Evolutionary conservation across 1,140 invertebrate genomes (phyloP).

Genomic region (Danaus plexippus): DNA sequence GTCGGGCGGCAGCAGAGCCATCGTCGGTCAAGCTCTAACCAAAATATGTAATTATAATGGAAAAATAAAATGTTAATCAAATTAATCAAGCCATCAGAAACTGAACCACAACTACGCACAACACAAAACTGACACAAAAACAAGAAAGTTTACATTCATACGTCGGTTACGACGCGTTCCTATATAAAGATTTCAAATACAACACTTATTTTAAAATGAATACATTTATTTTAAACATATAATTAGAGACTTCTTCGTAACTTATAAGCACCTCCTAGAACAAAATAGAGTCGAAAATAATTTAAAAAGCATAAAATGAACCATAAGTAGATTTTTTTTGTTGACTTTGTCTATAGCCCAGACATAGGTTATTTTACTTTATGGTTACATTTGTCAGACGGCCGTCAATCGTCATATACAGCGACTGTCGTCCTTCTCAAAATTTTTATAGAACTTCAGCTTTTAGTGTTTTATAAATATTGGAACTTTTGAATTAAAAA

Average conservation of each 20-base stretch:
- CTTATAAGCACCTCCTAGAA: no score
- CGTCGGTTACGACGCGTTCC: slow-evolving; percentile 6
- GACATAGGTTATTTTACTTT: no score
- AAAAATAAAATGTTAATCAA: slow-evolving; percentile 65
- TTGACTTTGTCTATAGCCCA: no score
- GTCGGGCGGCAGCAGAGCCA: slow-evolving; percentile 73
- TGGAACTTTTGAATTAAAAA: slow-evolving; percentile 61
- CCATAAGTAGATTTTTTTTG: no score
- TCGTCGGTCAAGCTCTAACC: slow-evolving; percentile 64
- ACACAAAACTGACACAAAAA: slow-evolving; percentile 70
- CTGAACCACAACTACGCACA: slow-evolving; percentile 68
- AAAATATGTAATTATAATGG: slow-evolving; percentile 54
- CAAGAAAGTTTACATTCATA: slow-evolving; percentile 41
- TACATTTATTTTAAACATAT: not conserved
- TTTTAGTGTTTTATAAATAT: slow-evolving; percentile 54
- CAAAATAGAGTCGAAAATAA: no score
- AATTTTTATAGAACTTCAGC: slow-evolving; percentile 36
- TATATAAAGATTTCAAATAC: not conserved
- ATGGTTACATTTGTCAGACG: slow-evolving; percentile 14
- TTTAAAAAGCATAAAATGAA: no score
- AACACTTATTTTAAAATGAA: not conserved
- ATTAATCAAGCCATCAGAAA: slow-evolving; percentile 70
- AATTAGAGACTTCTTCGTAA: no score
- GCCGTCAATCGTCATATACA: slow-evolving; percentile 19
- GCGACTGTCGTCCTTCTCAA: slow-evolving; percentile 21